Evolutionary conservation across 1,140 invertebrate genomes (phyloP), one percentile per base, ranked within the genome.

Genomic region (Triops cancriformis): DNA sequence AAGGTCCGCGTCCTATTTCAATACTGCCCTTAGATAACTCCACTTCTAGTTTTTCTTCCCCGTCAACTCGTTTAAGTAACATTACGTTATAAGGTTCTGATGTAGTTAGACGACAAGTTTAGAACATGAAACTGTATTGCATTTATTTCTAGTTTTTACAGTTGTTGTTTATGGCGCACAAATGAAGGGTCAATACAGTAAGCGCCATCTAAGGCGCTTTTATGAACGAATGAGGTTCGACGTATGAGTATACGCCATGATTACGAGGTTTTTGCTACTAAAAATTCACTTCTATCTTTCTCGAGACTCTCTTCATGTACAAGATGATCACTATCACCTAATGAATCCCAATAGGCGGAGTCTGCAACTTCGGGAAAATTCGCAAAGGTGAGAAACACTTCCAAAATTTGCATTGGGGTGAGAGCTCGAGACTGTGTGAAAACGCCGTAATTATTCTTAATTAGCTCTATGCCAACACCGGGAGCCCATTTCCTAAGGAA

Each of bases 1-100:
- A 64, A n/a, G 51, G 51, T 23, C 51, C 51, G 14, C 51, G 51
- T 64, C 51, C 51, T n/a, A 64, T 64, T 64, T 64, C 51, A 64
- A 64, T 23, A 12, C 18, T 64, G 14, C 51, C 51, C 10, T 64
- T 64, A 0, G 51, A 23, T 14, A 64, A 64, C 23, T 64, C 14
- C 23, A 23, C 1, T 18, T 64, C 23, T 12, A 3, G 6, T 5
- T 64, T 18, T 18, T 64, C 51, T 5, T 64, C 51, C 23, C 51
- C 51, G 51, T 64, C 51, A 64, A 64, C n/a, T 4, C 51, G 51
- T 23, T n/a, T 7, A 23, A 64, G 51, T 64, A n/a, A n/a, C 51
- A 64, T 64, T 23, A n/a, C 18, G 6, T 64, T 14, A 14, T 14
- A 18, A 64, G 18, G 18, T n/a, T 23, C 23, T 14, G 14, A n/a